Evolutionary conservation across 2,888 invertebrate species (phyloP).

Genomic region (Antitype chi): DNA sequence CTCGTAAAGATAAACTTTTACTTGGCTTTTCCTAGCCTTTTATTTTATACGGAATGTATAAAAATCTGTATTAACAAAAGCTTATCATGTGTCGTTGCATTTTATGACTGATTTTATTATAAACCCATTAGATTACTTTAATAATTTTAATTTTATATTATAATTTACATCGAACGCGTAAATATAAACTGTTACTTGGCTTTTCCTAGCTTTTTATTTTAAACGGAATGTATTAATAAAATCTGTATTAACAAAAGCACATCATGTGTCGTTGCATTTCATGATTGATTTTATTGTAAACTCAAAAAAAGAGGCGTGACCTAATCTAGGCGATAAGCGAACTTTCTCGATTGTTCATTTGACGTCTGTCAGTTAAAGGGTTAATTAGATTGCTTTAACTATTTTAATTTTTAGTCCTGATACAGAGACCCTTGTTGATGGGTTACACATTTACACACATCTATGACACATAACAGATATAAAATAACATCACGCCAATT

Average conservation of each 20-base stretch:
- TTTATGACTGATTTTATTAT: neutral
- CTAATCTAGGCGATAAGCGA: too few species aligned
- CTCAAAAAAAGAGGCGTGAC: too few species aligned
- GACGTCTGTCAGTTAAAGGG: too few species aligned
- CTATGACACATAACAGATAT: too few species aligned
- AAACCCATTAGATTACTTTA: too few species aligned
- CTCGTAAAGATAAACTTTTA: constrained; percentile 41
- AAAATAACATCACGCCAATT: too few species aligned
- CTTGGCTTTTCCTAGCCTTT: neutral
- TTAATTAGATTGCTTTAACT: neutral
- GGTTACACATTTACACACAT: too few species aligned
- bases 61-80: neutral
- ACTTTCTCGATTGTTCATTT: too few species aligned
- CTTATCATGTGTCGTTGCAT: too few species aligned
- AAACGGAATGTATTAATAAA: neutral
- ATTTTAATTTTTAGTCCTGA: neutral
- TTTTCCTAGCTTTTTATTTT: neutral
- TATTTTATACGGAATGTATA: neutral
- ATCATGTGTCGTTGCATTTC: too few species aligned
- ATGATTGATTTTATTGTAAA: neutral
- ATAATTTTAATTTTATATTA: too few species aligned
- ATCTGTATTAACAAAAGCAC: neutral
- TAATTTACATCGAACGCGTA: constrained; percentile 28
- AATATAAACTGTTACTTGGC: constrained; percentile 35
- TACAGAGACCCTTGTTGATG: neutral